Base-by-base conservation (phyloP, 1,140 invertebrate species). In the Aphis gossypii region DNA sequence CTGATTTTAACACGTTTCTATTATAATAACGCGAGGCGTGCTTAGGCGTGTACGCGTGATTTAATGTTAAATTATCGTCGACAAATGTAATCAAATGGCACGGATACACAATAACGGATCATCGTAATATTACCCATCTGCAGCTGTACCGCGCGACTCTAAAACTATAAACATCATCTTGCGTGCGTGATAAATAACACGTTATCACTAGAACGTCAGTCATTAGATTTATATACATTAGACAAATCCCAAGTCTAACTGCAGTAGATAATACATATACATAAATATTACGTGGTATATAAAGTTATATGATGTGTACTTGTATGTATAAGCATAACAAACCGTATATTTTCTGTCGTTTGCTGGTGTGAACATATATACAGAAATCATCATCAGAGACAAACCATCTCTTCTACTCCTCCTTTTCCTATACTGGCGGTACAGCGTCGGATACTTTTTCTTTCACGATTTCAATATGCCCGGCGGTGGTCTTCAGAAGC, bases 41-140 rank as follows among this genome's bases (percentile, higher is more conserved):
- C 38, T 41, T 46, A 35, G 1, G 48, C 14, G 60, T 76, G 76
- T 23, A 83, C 23, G 30, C 41, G 23, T 44, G 41, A 23, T 30
- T 25, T 84, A 84, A 84, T 84, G 38, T 41, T 44, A 14, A 46
- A 46, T 18, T 46, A 86, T 86, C 83, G 8, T 86, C 23, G 83
- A 46, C 21, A 11, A 83, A n/a, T 48, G 41, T n/a, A 87, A 48
- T 87, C 44, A 46, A 87, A 87, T 87, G 44, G 25, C 84, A 87
- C 44, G 83, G 41, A 84, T 41, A 84, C 18, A 76, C 14, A 76
- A 76, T 76, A n/a, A n/a, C 18, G 18, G 14, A 76, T 76, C 60
- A 76, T 76, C 60, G n/a, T 60, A 60, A 76, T 68, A 68, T 76
- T n/a, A 76, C 60, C 60, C 60, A 76, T n/a, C 11, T 76, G n/a